Evolutionary conservation across 2,113 vertebrate species (phyloP), one percentile per base, ranked within the genome.

Genomic region (Sinocyclocheilus maitianheensis): DNA sequence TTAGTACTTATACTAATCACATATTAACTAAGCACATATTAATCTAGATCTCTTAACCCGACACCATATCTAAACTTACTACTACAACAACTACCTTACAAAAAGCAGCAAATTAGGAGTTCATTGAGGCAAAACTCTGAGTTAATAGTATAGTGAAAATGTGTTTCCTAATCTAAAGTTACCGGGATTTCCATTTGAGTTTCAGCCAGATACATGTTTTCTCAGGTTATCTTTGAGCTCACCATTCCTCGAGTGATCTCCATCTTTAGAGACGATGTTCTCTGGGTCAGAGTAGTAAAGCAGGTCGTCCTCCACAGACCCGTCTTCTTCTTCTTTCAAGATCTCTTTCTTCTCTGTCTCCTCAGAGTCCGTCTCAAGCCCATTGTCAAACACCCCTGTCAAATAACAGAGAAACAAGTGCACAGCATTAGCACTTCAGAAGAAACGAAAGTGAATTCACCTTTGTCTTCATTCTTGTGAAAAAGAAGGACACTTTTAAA

Each of bases 221-320:
- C 5, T 48, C 12, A 14, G 5, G 22, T 13, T 24, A 24, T 48
- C 43, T 71, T 24, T 84, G 51, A 58, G 20, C 78, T 95, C 95
- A 96, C 96, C 96, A 95, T 96, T 96, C 89, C 93, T 94, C 93
- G 94, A 95, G 93, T 93, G 94, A 89, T 96, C 96, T 94, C 94
- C 93, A 89, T 96, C 95, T 93, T 96, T 95, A 93, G 94, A 94
- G 91, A 91, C 95, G 90, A 95, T 88, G 89, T 95, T 96, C 88
- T 95, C 96, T 83, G 96, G 91, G 69, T 95, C 95, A 92, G 95
- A 95, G 88, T 94, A 94, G 85, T 93, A 85, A 82, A 95, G 91
- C 83, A 95, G 94, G 90, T 91, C 95, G 92, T 94, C 94, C 90
- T 96, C 95, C 92, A 94, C 72, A 6, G 95, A 93, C n/a, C 5